Base-by-base conservation (phyloP, 2,888 invertebrate species). In the Rugalucina vietnamica region DNA sequence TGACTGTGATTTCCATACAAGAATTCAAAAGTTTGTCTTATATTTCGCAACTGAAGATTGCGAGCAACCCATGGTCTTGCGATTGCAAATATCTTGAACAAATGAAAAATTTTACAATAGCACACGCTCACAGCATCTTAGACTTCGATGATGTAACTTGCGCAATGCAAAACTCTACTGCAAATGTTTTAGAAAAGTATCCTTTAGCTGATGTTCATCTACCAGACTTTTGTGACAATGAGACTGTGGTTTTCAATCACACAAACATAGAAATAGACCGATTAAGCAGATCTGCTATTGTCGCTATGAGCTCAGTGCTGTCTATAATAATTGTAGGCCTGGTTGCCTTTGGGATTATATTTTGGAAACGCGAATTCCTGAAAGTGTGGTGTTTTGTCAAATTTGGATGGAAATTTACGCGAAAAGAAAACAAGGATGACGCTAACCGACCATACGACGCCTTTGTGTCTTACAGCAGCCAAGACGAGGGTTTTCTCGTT, bases 401-500 rank as follows among this genome's bases (percentile, higher is more conserved):
- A 65, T 81, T 80, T 37, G 78, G 86, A 21, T 37, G 72, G 72
- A 72, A 72, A 43, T 72, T 72, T 12, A 5, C 14, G 14, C 24
- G n/a, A 2, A 43, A 37, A 4, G 39, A 70, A n/a, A 65, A 32
- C 4, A 24, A 65, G 34, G 71, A 74, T 10, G 85, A 86, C 32
- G 79, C 49, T 4, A 79, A 80, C 34, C 76, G 84, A 54, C 82
- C 80, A 1, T 98, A 97, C 95, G 98, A 98, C 95, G 98, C 98
- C 72, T 98, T 98, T 95, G 96, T 98, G 89, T 97, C 97, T 94
- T 98, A 98, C 95, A 97, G 97, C 95, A 88, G 87, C 54, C 81
- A 86, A 21, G 98, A 98, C 95, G 97, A 98, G 94, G 96, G 97
- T 76, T 98, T 97, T 96, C 97, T 98, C 71, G 97, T 97, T 37